Conservation (phyloP, 2,113 vertebrate genomes). For the Galbula dea region DNA sequence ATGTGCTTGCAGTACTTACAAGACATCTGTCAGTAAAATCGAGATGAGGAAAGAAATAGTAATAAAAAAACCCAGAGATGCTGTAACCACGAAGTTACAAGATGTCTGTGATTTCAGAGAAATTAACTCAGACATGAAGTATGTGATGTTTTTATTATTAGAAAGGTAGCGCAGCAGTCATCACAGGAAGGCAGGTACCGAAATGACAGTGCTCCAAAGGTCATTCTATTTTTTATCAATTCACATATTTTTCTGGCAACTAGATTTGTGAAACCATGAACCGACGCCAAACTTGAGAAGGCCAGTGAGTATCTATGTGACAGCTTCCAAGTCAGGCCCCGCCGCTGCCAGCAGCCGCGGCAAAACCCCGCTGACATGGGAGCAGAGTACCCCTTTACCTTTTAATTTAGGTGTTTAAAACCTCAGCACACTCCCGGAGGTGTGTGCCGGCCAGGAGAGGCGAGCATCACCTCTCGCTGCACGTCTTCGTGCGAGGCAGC, state of each 20-base stretch:
- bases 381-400: neutral
- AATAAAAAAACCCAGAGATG: neutral
- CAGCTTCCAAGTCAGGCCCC: neutral
- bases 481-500: fast-evolving
- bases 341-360: neutral
- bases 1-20: neutral
- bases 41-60: neutral
- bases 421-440: neutral
- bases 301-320: neutral
- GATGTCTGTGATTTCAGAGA: neutral
- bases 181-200: neutral
- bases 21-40: neutral
- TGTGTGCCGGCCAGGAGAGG: neutral
- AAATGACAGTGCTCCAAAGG: neutral
- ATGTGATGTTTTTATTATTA: neutral
- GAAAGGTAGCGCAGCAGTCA: neutral
- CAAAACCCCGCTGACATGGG: neutral
- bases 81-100: neutral
- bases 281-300: neutral
- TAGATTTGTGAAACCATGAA: neutral
- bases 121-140: neutral
- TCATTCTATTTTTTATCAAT: neutral
- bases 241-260: neutral
- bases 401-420: fast-evolving
- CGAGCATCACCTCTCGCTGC: neutral